phyloP scores from a whole-genome alignment of 2,113 vertebrate genomes.

The Oreotrochilus melanogaster region DNA sequence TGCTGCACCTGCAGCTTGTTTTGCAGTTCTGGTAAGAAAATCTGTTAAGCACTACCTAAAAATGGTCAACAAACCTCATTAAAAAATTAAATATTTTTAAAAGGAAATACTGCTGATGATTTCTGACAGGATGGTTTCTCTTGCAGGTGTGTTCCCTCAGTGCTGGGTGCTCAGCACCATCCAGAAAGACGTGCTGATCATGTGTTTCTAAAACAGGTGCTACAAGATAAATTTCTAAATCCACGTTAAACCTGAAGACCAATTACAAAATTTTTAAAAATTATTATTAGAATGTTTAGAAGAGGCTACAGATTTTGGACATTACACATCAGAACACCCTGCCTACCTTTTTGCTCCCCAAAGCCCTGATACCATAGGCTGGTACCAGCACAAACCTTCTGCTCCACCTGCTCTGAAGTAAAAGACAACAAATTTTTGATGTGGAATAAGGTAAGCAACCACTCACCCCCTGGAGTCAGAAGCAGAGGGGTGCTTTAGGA shows the following conservation, averaged over 20 bases:
- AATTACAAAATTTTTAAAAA: not conserved
- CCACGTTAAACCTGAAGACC: not conserved
- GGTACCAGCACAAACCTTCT: not conserved
- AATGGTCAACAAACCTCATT: not conserved
- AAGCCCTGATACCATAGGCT: fast-evolving
- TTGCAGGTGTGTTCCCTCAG: not conserved
- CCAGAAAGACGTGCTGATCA: not conserved
- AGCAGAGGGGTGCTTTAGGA: not conserved
- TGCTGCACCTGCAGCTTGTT: not conserved
- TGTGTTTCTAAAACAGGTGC: not conserved
- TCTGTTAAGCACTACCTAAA: not conserved
- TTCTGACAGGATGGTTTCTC: fast-evolving
- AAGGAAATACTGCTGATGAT: not conserved
- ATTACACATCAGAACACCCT: not conserved
- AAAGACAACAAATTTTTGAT: fast-evolving
- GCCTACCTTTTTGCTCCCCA: not conserved
- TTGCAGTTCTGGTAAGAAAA: not conserved
- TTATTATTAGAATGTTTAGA: not conserved
- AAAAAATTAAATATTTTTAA: not conserved
- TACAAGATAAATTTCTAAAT: not conserved
- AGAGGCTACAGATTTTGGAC: not conserved
- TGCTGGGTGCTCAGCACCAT: not conserved
- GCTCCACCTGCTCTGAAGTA: not conserved
- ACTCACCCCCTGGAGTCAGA: not conserved
- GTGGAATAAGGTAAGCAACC: not conserved